These are phyloP conservation scores for Lophius piscatorius DNA, from an alignment of 2,113 vertebrate species.

Conservation along the genomic window DNA sequence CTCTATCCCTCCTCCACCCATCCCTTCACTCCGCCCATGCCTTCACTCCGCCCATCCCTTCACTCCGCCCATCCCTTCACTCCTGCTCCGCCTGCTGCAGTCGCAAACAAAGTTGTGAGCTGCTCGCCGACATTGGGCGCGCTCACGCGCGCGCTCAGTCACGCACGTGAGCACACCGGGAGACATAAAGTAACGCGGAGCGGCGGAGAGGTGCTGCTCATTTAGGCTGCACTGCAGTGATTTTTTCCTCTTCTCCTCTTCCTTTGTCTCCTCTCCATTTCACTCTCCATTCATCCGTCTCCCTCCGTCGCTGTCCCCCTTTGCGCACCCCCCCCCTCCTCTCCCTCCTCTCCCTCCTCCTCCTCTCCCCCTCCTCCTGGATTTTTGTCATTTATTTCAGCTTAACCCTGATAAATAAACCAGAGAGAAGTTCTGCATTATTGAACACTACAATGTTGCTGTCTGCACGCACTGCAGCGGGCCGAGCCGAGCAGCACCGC, in stretches of 20 bases:
- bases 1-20: constrained; percentile 24
- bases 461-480: constrained; percentile 36
- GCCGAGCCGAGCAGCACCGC: too few relatives aligned
- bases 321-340: not conserved
- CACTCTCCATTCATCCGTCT: constrained; percentile 21
- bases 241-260: constrained; percentile 45
- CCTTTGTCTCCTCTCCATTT: constrained; percentile 53
- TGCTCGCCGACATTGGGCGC: not conserved
- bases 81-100: constrained; percentile 18
- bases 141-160: not conserved
- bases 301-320: constrained; percentile 37
- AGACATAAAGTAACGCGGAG: constrained; percentile 44
- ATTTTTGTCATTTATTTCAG: constrained; percentile 74
- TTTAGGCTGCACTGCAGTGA: constrained; percentile 64
- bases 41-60: constrained; percentile 2
- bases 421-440: constrained; percentile 69
- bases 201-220: constrained; percentile 55
- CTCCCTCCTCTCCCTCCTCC: constrained; percentile 3
- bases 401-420: constrained; percentile 82
- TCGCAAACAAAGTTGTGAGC: constrained; percentile 41
- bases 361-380: constrained; percentile 47
- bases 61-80: constrained; percentile 16
- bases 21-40: constrained; percentile 4
- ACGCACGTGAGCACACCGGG: constrained; percentile 37
- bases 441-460: constrained; percentile 63